Conservation (phyloP, 2,113 vertebrate genomes). For the Cryptomyrus ogoouensis region DNA sequence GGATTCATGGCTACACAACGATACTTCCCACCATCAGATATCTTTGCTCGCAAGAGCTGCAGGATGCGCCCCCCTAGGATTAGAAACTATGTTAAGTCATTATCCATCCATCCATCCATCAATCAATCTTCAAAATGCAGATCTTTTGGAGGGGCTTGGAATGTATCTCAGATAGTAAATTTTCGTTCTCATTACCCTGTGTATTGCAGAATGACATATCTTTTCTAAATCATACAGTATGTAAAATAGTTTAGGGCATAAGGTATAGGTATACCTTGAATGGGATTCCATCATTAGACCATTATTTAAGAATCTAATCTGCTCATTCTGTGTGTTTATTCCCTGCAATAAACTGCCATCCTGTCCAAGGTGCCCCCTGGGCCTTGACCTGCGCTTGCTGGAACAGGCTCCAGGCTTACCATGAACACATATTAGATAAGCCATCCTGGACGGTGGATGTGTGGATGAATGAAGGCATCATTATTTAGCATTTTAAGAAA, state of each 20-base stretch:
- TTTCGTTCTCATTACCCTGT: background rate
- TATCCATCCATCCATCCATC: background rate
- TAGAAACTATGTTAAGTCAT: background rate
- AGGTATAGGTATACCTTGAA: background rate
- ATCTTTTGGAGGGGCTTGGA: background rate
- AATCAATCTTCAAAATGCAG: background rate
- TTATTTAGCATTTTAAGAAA: background rate
- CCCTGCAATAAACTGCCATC: background rate
- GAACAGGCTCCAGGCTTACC: background rate
- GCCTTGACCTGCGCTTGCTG: background rate
- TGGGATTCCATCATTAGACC: background rate
- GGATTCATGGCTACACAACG: constrained; percentile 81
- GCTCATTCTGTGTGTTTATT: background rate
- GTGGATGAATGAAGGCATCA: background rate
- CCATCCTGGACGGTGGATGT: background rate
- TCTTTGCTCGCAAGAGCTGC: constrained; percentile 78
- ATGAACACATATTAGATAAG: background rate
- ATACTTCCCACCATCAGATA: constrained; percentile 85
- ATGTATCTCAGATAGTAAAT: background rate
- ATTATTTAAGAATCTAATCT: background rate
- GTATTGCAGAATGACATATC: background rate
- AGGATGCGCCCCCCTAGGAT: constrained; percentile 76
- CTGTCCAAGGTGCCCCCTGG: background rate
- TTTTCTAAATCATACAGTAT: background rate
- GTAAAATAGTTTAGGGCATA: background rate